These are phyloP conservation scores for Nebria ingens DNA, from an alignment of 1,140 invertebrate species.

Conservation along the genomic window DNA sequence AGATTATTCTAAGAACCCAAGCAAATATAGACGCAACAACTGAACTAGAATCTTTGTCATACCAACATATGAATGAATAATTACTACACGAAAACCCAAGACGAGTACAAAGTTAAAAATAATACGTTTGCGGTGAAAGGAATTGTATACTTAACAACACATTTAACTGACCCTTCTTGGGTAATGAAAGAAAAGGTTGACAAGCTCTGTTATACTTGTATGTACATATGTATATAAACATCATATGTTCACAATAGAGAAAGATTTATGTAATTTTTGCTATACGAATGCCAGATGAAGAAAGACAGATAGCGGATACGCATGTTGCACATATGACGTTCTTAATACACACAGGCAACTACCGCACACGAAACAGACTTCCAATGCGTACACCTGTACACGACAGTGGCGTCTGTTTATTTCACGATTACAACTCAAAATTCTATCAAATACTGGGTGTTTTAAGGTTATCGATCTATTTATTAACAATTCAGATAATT, in stretches of 20 bases:
- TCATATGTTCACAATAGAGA: slow-evolving; percentile 1
- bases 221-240: slow-evolving; percentile 3
- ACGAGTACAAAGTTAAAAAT: too few species aligned
- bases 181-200: background rate
- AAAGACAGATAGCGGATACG: background rate
- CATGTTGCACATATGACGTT: slow-evolving; percentile 5
- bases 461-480: too few species aligned
- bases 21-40: background rate
- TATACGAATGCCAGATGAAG: background rate
- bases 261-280: slow-evolving; percentile 1
- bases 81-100: too few species aligned
- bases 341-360: background rate
- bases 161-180: too few species aligned
- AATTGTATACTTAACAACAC: too few species aligned
- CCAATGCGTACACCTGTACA: background rate
- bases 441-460: too few species aligned
- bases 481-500: too few species aligned
- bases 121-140: too few species aligned
- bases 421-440: too few species aligned
- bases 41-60: background rate
- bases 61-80: too few species aligned
- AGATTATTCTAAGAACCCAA: slow-evolving; percentile 5
- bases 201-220: background rate
- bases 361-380: background rate
- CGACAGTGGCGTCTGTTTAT: background rate